Base-by-base conservation (phyloP, 2,888 invertebrate genomes). In the Scaptomyza polygonia region DNA sequence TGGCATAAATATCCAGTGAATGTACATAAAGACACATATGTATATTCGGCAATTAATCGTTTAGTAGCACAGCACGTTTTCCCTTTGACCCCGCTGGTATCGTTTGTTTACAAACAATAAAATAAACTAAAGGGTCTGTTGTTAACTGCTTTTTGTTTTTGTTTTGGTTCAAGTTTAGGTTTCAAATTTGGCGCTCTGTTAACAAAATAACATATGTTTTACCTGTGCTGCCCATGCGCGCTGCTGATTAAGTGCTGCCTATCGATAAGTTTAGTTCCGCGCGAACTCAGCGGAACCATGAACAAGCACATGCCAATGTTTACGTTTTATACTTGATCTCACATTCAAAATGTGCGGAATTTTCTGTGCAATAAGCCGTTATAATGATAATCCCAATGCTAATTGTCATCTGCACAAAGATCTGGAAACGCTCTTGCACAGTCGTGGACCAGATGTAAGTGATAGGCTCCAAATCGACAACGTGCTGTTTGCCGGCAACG, bases 401-500 rank as follows among this genome's bases (percentile, higher is more conserved):
- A 30, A 16, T 6, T 66, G 57, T 30, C 42, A 42, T 21, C 16
- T 76, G 39, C 55, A 67, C 16, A 29, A 42, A 18, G 12, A 6
- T 5, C 25, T 83, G 14, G 49, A 48, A 4, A 1, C 11, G 9
- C 30, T 74, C 5, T 56, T 86, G 7, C 57, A 64, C 12, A 82
- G 78, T 47, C 85, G 84, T 5, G 86, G 84, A 1, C 84, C 84
- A 8, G 78, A 84, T 53, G 43, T 47, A 0, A 42, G 61, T 3
- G 57, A 66, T 5, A 36, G 52, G 25, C 7, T 70, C 3, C 25
- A 40, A 3, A 16, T 65, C 5, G 55, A 64, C 25, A 74, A 71
- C 14, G 25, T 88, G 3, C 54, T 83, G n/a, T 86, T 91, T 30
- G 79, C 69, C 88, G 94, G 94, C 8, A 92, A 93, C 71, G 96